phyloP scores from a whole-genome alignment of 2,113 vertebrate genomes.

The Peromyscus maniculatus region DNA sequence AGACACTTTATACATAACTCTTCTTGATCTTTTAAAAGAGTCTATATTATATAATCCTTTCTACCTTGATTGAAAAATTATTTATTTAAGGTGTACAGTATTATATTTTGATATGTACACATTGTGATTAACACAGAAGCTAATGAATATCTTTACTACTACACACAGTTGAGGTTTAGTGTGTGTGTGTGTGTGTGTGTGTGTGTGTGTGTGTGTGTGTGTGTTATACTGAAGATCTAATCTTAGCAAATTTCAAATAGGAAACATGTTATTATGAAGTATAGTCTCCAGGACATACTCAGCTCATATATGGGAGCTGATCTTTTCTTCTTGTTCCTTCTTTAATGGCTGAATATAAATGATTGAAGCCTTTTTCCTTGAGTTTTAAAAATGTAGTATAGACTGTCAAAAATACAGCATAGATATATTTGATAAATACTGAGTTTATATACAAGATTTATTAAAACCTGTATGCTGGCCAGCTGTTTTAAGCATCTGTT shows the following conservation, averaged over 20 bases:
- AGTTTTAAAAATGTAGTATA: background rate
- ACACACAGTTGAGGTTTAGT: background rate
- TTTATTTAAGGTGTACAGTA: background rate
- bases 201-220: no score
- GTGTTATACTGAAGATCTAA: background rate
- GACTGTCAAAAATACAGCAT: background rate
- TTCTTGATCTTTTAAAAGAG: background rate
- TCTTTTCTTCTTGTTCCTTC: background rate
- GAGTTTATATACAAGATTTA: background rate
- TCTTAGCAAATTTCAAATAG: background rate
- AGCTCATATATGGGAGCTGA: background rate
- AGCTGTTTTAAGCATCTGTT: constrained; percentile 20
- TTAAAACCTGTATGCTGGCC: constrained; percentile 4
- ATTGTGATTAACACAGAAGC: background rate
- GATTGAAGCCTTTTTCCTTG: background rate
- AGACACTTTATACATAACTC: background rate
- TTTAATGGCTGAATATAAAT: constrained; percentile 13
- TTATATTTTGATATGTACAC: background rate
- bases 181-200: no score
- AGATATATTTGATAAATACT: background rate
- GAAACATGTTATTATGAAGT: background rate
- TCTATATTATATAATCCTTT: background rate
- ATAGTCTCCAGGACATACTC: background rate
- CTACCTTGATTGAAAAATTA: background rate
- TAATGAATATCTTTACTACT: background rate